phyloP scores from a whole-genome alignment of 1,140 invertebrate species.

The Bombus affinis region DNA sequence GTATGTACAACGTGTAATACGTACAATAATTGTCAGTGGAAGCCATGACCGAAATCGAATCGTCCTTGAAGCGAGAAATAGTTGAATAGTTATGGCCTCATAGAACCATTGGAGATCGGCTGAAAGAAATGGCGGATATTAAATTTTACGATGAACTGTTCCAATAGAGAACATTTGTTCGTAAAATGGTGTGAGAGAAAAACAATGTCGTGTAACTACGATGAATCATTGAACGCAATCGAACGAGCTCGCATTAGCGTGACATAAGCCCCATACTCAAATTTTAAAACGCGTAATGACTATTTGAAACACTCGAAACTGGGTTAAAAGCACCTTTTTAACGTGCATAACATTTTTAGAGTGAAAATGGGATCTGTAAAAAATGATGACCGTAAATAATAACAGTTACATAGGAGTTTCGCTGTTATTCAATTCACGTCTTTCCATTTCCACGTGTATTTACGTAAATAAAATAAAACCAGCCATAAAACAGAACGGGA shows the following conservation, averaged over 20 bases:
- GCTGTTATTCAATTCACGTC: neutral
- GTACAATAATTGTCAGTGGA: neutral
- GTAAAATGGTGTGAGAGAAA: neutral
- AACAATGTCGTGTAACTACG: neutral
- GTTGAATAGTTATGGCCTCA: neutral
- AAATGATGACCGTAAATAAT: neutral
- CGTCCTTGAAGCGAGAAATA: neutral
- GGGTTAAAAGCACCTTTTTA: conserved; percentile 6
- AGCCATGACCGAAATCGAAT: neutral
- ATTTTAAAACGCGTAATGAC: neutral
- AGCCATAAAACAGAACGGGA: neutral
- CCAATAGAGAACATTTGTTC: neutral
- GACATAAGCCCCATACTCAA: neutral
- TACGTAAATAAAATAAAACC: neutral
- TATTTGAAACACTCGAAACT: neutral
- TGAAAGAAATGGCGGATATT: neutral
- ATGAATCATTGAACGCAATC: neutral
- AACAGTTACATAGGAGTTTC: neutral
- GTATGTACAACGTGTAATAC: no score
- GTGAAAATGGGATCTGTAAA: neutral
- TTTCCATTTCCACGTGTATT: neutral
- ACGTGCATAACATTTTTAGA: neutral
- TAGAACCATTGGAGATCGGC: no score
- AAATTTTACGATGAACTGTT: neutral
- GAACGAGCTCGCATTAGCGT: neutral